A percentile compares a stretch with the other conserved stretches of the same genome.
Conservation (phyloP, 2,888 invertebrate genomes). For the Drosophila stalkeri region DNA sequence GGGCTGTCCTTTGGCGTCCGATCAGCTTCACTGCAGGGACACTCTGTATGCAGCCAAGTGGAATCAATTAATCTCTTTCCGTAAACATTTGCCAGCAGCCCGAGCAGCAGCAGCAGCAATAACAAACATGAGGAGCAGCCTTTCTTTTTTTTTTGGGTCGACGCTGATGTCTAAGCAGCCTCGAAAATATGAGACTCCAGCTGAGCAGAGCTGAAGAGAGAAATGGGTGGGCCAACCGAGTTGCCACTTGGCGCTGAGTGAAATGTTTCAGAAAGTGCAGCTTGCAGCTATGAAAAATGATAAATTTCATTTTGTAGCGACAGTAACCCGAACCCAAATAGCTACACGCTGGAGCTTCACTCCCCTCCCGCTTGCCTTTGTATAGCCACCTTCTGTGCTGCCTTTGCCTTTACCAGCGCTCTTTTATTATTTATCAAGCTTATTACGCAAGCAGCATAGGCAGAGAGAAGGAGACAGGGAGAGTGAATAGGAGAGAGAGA, state of each 20-base stretch:
- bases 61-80: constrained; percentile 80
- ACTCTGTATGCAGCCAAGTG: constrained; percentile 77
- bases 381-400: constrained; percentile 9
- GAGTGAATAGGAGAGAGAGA: constrained; percentile 1
- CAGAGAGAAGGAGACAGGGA: neutral
- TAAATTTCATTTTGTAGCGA: constrained; percentile 75
- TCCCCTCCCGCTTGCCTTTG: neutral
- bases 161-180: constrained; percentile 73
- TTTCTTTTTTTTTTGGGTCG: constrained; percentile 15
- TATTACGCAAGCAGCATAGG: constrained; percentile 70
- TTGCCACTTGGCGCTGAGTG: constrained; percentile 67
- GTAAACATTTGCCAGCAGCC: constrained; percentile 76
- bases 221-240: neutral
- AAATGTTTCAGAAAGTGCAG: constrained; percentile 82
- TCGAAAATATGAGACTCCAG: constrained; percentile 68
- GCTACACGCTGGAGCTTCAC: neutral
- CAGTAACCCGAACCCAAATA: constrained; percentile 42
- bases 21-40: constrained; percentile 57
- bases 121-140: constrained; percentile 46
- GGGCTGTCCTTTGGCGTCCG: constrained; percentile 16
- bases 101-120: constrained; percentile 30
- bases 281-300: constrained; percentile 81
- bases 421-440: constrained; percentile 81
- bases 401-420: constrained; percentile 46
- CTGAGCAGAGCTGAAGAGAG: constrained; percentile 1